Evolutionary conservation across 2,888 invertebrate genomes (phyloP), one percentile per base, ranked within the genome.

Genomic region (Trichacis sp.): DNA sequence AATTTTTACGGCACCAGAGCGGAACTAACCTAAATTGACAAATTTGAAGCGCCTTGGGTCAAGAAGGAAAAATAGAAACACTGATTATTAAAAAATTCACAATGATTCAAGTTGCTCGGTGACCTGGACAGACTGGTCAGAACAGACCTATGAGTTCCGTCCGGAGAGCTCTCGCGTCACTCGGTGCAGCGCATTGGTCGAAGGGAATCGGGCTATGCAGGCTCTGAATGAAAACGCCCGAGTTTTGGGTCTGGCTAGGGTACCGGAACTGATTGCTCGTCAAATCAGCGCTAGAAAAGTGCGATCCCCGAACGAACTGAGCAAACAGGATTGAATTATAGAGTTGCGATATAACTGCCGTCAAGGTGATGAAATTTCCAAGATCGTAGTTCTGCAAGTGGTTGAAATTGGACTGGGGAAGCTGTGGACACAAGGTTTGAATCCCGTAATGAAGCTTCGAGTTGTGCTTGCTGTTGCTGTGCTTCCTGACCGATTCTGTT

Each of bases 1-100:
- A 83, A 83, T 76, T 78, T 83, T 77, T 77, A 79, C 76, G 79
- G 71, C 53, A 71, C 71, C 72, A 60, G 50, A 43, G 20, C 43
- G 43, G 11, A 18, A 17, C 43, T 14, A 42, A 42, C 6, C 18
- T 8, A 42, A 17, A 12, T 14, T 11, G 42, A 42, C 18, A n/a
- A 42, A 17, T 14, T 17, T 42, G 42, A 42, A 42, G 47, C 40
- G 9, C 50, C n/a, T n/a, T n/a, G n/a, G n/a, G n/a, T n/a, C n/a
- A n/a, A n/a, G n/a, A n/a, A n/a, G n/a, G n/a, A n/a, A n/a, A n/a
- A n/a, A n/a, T n/a, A n/a, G n/a, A n/a, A n/a, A n/a, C n/a, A n/a
- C n/a, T n/a, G n/a, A n/a, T n/a, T n/a, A n/a, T n/a, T n/a, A n/a
- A n/a, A n/a, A n/a, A n/a, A n/a, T n/a, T n/a, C n/a, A n/a, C 66